A percentile compares a stretch with the other conserved stretches of the same genome.
Evolutionary conservation across 2,888 invertebrate species (phyloP).

Genomic region (Agapostemon virescens): DNA sequence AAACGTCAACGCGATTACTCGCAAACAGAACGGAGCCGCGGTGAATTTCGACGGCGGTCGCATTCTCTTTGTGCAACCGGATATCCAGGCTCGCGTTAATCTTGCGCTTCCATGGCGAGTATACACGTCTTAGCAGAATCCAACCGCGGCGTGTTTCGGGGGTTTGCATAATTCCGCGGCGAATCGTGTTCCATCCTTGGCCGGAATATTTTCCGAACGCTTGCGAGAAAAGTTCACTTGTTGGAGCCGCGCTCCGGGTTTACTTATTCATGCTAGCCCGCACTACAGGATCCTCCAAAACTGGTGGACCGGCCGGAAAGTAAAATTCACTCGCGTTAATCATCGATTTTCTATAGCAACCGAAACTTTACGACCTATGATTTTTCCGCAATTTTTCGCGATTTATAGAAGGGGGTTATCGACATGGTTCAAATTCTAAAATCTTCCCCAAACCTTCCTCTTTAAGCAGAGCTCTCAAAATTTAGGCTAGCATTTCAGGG

Average conservation of each 20-base stretch:
- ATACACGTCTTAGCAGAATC: conserved; percentile 44
- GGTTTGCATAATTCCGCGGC: conserved; percentile 59
- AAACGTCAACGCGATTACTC: conserved; percentile 62
- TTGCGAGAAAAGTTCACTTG: neutral
- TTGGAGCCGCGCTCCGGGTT: neutral
- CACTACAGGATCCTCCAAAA: neutral
- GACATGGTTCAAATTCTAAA: too few species aligned
- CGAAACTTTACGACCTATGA: neutral
- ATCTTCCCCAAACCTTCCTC: too few species aligned
- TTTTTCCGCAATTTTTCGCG: too few species aligned
- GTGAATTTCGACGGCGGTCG: conserved; percentile 59
- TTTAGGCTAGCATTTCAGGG: too few species aligned
- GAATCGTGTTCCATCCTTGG: conserved; percentile 46
- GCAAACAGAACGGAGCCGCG: conserved; percentile 38
- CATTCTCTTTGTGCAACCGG: conserved; percentile 65
- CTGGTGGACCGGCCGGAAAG: neutral
- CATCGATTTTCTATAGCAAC: neutral
- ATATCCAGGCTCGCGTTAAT: conserved; percentile 63
- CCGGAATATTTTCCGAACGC: conserved; percentile 21
- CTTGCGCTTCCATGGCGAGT: conserved; percentile 52
- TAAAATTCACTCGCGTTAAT: neutral
- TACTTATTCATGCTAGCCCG: neutral
- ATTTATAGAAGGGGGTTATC: too few species aligned
- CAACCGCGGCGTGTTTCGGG: conserved; percentile 39
- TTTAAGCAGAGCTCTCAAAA: too few species aligned